Evolutionary conservation across 2,888 invertebrate species (phyloP).

Genomic region (Microdon myrmicae): DNA sequence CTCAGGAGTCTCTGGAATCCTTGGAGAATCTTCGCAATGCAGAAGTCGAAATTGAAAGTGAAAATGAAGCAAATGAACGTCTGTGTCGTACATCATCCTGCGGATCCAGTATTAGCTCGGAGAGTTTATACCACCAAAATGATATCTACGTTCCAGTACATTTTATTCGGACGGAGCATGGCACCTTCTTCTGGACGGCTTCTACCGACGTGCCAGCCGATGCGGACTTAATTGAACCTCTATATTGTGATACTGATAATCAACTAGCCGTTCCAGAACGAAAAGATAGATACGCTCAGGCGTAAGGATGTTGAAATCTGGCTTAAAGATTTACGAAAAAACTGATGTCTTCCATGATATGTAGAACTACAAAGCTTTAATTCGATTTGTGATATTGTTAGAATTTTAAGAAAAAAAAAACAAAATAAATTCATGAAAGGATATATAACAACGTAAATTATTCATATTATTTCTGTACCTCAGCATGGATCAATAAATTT

Average conservation of each 20-base stretch:
- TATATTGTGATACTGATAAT: conserved; percentile 62
- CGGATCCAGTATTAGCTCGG: conserved; percentile 52
- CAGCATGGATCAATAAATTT: too few relatives aligned
- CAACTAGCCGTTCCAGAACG: conserved; percentile 60
- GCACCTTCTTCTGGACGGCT: conserved; percentile 86
- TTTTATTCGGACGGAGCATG: conserved; percentile 81
- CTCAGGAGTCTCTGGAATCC: conserved; percentile 63
- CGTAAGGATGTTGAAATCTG: too few relatives aligned
- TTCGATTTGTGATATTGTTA: too few relatives aligned
- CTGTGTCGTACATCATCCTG: conserved; percentile 54
- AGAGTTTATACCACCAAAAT: conserved; percentile 62
- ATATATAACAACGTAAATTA: too few relatives aligned
- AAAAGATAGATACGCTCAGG: conserved; percentile 76
- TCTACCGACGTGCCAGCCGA: conserved; percentile 66
- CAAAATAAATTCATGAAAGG: too few relatives aligned
- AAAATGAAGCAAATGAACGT: conserved; percentile 63
- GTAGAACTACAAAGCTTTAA: too few relatives aligned
- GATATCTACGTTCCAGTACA: conserved; percentile 72
- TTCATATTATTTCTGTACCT: too few relatives aligned
- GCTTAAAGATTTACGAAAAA: too few relatives aligned
- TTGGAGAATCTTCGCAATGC: conserved; percentile 62
- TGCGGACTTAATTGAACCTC: conserved; percentile 62
- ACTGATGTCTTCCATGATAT: too few relatives aligned
- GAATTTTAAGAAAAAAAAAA: too few relatives aligned
- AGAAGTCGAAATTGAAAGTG: conserved; percentile 59